A percentile compares a stretch with the other conserved stretches of the same genome.
Conservation (phyloP, 2,888 invertebrate genomes). For the Terebella lapidaria region DNA sequence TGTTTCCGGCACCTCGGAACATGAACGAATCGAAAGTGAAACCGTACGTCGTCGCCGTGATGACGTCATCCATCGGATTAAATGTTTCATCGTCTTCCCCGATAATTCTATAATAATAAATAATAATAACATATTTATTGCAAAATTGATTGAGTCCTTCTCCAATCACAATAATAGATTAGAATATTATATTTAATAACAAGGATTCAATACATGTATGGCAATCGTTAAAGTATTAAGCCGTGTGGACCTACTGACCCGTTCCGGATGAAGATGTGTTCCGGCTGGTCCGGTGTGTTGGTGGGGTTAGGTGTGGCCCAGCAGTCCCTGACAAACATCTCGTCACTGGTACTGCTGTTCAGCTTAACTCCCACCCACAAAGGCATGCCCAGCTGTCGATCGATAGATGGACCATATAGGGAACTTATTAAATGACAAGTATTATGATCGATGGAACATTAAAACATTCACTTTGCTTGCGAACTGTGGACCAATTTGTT, state of each 20-base stretch:
- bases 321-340: not conserved
- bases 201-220: no score
- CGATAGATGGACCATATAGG: no score
- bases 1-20: not conserved
- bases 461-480: no score
- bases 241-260: no score
- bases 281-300: not conserved
- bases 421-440: no score
- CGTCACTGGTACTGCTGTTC: not conserved
- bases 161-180: not conserved
- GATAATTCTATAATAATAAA: not conserved
- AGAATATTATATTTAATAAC: not conserved
- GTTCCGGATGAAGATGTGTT: conserved; percentile 3
- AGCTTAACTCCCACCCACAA: conserved; percentile 1
- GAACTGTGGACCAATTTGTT: no score
- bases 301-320: not conserved
- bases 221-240: no score
- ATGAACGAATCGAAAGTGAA: not conserved
- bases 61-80: not conserved
- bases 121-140: not conserved
- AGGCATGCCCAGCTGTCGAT: not conserved
- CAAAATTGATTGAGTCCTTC: not conserved
- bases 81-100: conserved; percentile 1
- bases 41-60: not conserved
- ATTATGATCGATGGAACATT: no score